Percentiles rank a stretch among this genome's conserved stretches.
Evolutionary conservation across 2,888 invertebrate genomes (phyloP).

Genomic region (Drepana falcataria): DNA sequence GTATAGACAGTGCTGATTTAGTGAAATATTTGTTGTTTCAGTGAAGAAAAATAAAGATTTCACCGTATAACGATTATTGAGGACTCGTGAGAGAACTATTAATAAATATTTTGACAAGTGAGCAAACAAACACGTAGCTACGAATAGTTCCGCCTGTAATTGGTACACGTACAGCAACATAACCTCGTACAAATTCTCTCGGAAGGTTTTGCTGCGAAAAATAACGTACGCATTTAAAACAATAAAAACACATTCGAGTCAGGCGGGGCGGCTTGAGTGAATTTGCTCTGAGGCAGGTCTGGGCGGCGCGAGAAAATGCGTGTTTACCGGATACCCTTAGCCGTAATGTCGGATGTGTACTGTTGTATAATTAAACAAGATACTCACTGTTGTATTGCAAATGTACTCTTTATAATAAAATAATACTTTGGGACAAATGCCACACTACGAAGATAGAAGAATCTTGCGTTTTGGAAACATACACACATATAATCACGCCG

Average conservation of each 20-base stretch:
- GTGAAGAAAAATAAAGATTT: no score
- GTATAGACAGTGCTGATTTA: no score
- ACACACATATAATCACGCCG: no score
- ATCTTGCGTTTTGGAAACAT: no score
- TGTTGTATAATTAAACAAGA: constrained; percentile 3
- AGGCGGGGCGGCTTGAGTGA: constrained; percentile 59
- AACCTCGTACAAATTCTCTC: constrained; percentile 49
- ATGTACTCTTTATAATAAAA: neutral
- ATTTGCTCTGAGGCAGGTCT: constrained; percentile 45
- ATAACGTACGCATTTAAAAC: constrained; percentile 69
- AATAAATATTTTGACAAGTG: constrained; percentile 14
- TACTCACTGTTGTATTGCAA: neutral
- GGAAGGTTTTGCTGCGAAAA: constrained; percentile 49
- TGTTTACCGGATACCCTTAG: constrained; percentile 23
- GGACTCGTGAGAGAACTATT: neutral
- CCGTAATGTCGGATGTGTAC: constrained; percentile 30
- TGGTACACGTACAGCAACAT: constrained; percentile 51
- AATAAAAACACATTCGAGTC: constrained; percentile 65
- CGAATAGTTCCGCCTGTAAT: constrained; percentile 38
- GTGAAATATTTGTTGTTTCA: no score
- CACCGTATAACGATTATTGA: no score
- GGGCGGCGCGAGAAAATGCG: constrained; percentile 29
- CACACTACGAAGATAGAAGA: no score
- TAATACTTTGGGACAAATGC: no score
- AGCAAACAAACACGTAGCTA: constrained; percentile 21